Conservation (phyloP, 2,797 vertebrate genomes). For the Melanotaenia trifasciata region DNA sequence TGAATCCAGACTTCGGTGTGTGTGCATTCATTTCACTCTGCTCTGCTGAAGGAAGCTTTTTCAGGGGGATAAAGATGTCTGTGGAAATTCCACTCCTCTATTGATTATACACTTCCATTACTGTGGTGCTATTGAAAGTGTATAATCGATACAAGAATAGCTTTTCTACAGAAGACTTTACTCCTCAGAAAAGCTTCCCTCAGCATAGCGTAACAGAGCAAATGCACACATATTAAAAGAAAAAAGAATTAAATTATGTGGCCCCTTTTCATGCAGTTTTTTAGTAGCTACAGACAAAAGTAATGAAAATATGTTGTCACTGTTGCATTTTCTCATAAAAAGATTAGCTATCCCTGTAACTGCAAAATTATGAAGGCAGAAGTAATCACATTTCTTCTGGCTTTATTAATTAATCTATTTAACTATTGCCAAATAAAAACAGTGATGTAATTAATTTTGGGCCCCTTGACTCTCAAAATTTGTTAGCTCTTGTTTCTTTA, state of each 20-base stretch:
- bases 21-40: neutral
- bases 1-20: neutral
- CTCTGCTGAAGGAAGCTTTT: neutral
- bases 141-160: slow-evolving; percentile 1
- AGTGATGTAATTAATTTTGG: no score
- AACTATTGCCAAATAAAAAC: no score
- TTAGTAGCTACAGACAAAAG: slow-evolving; percentile 41
- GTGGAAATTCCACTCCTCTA: slow-evolving; percentile 11
- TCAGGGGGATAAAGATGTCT: slow-evolving; percentile 6
- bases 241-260: slow-evolving; percentile 1
- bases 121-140: neutral
- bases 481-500: no score
- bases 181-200: neutral
- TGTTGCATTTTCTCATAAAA: neutral
- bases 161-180: slow-evolving; percentile 1
- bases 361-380: neutral
- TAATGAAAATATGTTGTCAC: neutral
- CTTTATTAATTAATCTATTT: no score
- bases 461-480: no score
- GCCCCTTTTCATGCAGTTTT: slow-evolving; percentile 40
- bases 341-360: neutral
- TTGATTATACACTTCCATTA: slow-evolving; percentile 12
- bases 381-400: neutral
- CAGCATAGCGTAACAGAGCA: neutral
- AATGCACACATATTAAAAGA: neutral